Evolutionary conservation across 2,113 vertebrate species (phyloP).

Genomic region (Brachyistius frenatus): DNA sequence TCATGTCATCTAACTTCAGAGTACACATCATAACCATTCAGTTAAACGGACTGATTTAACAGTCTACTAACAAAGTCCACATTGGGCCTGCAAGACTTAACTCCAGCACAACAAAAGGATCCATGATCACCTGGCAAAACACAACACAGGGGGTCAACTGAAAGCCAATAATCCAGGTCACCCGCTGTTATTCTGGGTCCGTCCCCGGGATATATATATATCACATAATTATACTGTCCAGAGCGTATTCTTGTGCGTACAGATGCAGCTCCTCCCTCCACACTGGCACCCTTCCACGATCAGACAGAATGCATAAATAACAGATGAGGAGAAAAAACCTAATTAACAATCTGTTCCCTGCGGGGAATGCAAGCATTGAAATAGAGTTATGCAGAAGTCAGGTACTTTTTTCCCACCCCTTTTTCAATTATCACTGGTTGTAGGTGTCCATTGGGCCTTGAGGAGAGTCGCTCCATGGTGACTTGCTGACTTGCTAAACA

Average conservation of each 20-base stretch:
- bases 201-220: neutral
- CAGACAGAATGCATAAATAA: slow-evolving; percentile 79
- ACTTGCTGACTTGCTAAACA: slow-evolving; percentile 60
- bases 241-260: slow-evolving; percentile 12
- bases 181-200: slow-evolving; percentile 3
- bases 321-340: slow-evolving; percentile 61
- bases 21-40: neutral
- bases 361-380: slow-evolving; percentile 48
- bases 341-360: slow-evolving; percentile 67
- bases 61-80: neutral
- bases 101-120: neutral
- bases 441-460: slow-evolving; percentile 13
- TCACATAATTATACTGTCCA: slow-evolving; percentile 1
- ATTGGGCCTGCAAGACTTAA: neutral
- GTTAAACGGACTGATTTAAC: neutral
- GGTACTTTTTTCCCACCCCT: neutral
- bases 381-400: slow-evolving; percentile 29
- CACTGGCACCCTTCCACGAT: slow-evolving; percentile 56
- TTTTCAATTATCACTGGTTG: slow-evolving; percentile 60
- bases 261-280: slow-evolving; percentile 44
- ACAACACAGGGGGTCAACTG: slow-evolving; percentile 5
- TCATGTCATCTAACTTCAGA: neutral
- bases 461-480: slow-evolving; percentile 19
- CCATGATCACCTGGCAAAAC: neutral
- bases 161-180: slow-evolving; percentile 18